Base-by-base conservation (phyloP, 2,113 vertebrate genomes). In the Spheniscus mendiculus region DNA sequence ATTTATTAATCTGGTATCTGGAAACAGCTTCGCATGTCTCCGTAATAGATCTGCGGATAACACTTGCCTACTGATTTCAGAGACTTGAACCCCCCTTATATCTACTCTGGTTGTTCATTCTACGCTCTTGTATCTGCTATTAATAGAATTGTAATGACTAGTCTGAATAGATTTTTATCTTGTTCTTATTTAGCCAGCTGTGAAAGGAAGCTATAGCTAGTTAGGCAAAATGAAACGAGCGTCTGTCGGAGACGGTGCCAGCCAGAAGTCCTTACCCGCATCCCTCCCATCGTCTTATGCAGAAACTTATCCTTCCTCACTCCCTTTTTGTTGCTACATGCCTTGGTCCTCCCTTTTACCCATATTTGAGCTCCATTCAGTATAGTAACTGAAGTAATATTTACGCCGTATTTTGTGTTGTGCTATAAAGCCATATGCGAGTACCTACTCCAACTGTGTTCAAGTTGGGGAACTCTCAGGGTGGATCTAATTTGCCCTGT, bases 151-250 rank as follows among this genome's bases (percentile, higher is more conserved):
- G 30, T 49, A 53, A 89, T 65, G 49, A 94, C 87, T 53, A 52
- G 27, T n/a, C 53, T 79, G 74, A 40, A 58, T 29, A 93, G 62
- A 76, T 94, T 91, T 96, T 95, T 82, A 65, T 82, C 66, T 89
- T 72, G 30, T 63, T 90, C 44, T 76, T 91, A 56, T 79, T 93
- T 49, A 93, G 73, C 44, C 53, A 94, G 70, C 69, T 89, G 69
- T 87, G 53, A 91, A 96, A 84, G 58, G 89, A 61, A 85, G 40
- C 22, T 73, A 25, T 38, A 89, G 40, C 52, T 65, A 38, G 69
- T 83, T 66, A 82, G 69, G 69, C 61, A 71, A 89, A 83, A 87
- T 42, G 69, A 80, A 80, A 73, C 1, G 4, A 27, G 45, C 49
- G 16, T 59, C 65, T 82, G 36, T 44, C 40, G 84, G 47, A 84